phyloP scores from a whole-genome alignment of 37 sponge, comb jelly and placozoan species.

The Oopsacas minuta region DNA sequence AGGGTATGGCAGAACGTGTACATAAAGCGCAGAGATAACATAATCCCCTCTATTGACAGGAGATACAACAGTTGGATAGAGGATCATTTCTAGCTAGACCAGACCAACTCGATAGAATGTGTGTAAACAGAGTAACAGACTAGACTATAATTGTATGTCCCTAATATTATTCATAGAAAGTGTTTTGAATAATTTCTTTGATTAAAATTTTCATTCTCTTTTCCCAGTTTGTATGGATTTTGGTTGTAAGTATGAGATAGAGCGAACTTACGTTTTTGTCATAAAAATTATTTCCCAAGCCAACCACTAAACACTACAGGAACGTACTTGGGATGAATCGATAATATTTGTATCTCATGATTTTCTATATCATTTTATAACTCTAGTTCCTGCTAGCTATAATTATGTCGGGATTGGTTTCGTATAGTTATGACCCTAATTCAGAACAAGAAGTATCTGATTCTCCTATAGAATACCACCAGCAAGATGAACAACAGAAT shows the following conservation, averaged over 20 bases:
- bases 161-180: slow-evolving; percentile 15
- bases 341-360: neutral
- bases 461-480: neutral
- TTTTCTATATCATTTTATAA: neutral
- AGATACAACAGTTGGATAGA: slow-evolving; percentile 42
- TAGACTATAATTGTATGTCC: slow-evolving; percentile 38
- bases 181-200: neutral
- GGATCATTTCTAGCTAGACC: slow-evolving; percentile 38
- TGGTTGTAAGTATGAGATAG: no score
- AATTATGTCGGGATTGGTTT: neutral
- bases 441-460: neutral
- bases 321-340: neutral
- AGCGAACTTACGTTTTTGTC: no score
- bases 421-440: neutral
- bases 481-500: neutral
- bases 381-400: no score
- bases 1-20: slow-evolving; percentile 48
- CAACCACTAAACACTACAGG: no score
- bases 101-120: slow-evolving; percentile 41
- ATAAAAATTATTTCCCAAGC: no score
- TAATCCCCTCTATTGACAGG: slow-evolving; percentile 40
- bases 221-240: no score
- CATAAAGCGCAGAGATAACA: slow-evolving; percentile 49
- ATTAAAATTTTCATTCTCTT: no score
- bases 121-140: slow-evolving; percentile 36